These are phyloP conservation scores for Mystacides longicornis DNA, from an alignment of 2,888 invertebrate genomes.

Conservation along the genomic window DNA sequence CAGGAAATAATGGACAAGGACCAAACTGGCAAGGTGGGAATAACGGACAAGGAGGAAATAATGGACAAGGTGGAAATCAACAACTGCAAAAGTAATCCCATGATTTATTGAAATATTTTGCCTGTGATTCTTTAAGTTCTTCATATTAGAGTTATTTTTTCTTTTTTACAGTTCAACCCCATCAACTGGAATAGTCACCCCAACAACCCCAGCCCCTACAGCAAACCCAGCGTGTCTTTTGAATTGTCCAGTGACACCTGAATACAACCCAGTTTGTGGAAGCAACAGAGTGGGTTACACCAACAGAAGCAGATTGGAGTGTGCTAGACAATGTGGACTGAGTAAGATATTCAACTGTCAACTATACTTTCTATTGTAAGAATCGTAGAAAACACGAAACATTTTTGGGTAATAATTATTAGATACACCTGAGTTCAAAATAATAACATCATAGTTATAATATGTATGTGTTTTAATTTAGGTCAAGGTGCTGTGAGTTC, in stretches of 20 bases:
- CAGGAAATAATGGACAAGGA: not conserved
- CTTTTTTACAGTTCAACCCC: not conserved
- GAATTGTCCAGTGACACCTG: slow-evolving; percentile 34
- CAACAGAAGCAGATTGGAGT: slow-evolving; percentile 35
- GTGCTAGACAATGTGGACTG: slow-evolving; percentile 38
- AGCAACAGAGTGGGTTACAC: slow-evolving; percentile 35
- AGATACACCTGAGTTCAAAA: too few relatives aligned
- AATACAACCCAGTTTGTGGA: slow-evolving; percentile 45
- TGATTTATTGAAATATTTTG: too few relatives aligned
- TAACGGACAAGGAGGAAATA: not conserved
- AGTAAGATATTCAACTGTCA: too few relatives aligned
- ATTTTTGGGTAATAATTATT: too few relatives aligned
- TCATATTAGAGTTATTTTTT: not conserved
- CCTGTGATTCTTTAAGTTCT: too few relatives aligned
- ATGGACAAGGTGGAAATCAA: not conserved
- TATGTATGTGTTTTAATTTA: too few relatives aligned
- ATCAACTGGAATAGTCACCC: slow-evolving; percentile 6
- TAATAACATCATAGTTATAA: too few relatives aligned
- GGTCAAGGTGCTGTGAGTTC: too few relatives aligned
- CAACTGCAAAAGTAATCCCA: too few relatives aligned
- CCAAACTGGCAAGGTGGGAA: not conserved
- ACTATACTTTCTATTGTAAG: too few relatives aligned
- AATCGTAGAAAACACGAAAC: too few relatives aligned
- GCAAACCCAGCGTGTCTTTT: slow-evolving; percentile 29
- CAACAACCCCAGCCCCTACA: slow-evolving; percentile 8